These are phyloP conservation scores for Harpagus bidentatus DNA, from an alignment of 2,113 vertebrate genomes.

Conservation along the genomic window DNA sequence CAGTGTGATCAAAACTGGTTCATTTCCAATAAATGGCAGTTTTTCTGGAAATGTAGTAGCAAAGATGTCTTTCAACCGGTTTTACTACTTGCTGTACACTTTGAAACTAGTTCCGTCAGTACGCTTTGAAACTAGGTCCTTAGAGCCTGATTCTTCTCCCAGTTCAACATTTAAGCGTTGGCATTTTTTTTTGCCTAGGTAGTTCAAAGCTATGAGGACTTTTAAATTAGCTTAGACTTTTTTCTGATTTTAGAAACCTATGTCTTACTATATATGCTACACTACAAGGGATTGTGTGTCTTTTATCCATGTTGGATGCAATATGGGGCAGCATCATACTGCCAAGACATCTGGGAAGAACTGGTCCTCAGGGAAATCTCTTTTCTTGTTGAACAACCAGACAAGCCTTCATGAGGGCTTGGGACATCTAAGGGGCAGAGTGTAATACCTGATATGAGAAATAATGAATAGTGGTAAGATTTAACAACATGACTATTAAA, in stretches of 20 bases:
- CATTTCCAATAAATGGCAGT: background rate
- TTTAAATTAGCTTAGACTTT: background rate
- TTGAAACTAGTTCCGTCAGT: background rate
- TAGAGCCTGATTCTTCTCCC: background rate
- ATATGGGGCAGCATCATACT: background rate
- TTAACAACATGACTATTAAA: background rate
- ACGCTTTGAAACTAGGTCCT: background rate
- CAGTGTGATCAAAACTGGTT: background rate
- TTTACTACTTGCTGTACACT: background rate
- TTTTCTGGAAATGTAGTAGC: background rate
- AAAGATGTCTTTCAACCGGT: background rate
- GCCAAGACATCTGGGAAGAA: background rate
- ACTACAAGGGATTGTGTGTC: accelerated
- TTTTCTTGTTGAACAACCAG: background rate
- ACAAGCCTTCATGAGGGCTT: background rate
- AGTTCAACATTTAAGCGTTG: background rate
- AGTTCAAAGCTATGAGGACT: background rate
- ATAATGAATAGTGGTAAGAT: background rate
- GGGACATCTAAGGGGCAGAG: background rate
- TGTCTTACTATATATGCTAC: background rate
- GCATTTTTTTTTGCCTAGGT: background rate
- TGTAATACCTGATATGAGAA: background rate
- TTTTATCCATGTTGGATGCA: background rate
- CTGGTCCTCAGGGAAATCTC: background rate
- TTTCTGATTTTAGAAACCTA: background rate